These are phyloP conservation scores for Agrenia bidenticulata DNA, from an alignment of 2,888 invertebrate genomes.

Conservation along the genomic window DNA sequence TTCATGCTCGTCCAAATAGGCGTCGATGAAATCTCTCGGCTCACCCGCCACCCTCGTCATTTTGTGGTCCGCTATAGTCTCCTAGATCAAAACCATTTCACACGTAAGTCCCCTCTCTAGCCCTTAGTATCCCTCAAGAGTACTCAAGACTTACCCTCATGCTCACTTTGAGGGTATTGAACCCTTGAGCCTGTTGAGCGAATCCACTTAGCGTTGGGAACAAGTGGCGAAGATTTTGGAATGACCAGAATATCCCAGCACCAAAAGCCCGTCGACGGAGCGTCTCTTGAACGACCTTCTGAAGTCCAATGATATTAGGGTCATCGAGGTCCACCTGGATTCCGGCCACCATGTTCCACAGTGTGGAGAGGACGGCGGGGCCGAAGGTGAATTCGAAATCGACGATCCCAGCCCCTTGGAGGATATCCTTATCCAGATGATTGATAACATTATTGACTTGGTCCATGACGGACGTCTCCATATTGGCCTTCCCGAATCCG, in stretches of 20 bases:
- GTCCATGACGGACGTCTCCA: conserved; percentile 38
- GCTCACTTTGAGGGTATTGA: conserved; percentile 31
- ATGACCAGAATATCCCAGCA: conserved; percentile 41
- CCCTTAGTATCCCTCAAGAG: too few species aligned
- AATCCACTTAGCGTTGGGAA: conserved; percentile 39
- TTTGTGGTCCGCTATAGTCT: conserved; percentile 34
- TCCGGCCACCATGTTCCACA: conserved; percentile 42
- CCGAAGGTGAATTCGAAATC: conserved; percentile 38
- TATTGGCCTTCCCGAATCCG: conserved; percentile 40
- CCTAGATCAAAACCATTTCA: conserved; percentile 20
- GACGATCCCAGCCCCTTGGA: conserved; percentile 19
- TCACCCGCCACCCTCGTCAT: conserved; percentile 24
- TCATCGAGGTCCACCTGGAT: conserved; percentile 33
- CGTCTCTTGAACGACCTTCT: conserved; percentile 27
- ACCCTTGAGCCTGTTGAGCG: conserved; percentile 36
- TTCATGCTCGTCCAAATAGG: conserved; percentile 42
- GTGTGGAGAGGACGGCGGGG: conserved; percentile 37
- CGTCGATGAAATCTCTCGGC: conserved; percentile 41
- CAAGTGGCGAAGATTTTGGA: conserved; percentile 29
- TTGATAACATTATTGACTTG: conserved; percentile 29
- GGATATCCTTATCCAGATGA: conserved; percentile 23
- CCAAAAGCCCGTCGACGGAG: conserved; percentile 36
- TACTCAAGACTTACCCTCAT: conserved; percentile 39
- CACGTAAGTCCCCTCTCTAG: too few species aligned
- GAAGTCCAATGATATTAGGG: conserved; percentile 28